These are phyloP conservation scores for Passer domesticus DNA, from an alignment of 2,113 vertebrate species.

Conservation along the genomic window DNA sequence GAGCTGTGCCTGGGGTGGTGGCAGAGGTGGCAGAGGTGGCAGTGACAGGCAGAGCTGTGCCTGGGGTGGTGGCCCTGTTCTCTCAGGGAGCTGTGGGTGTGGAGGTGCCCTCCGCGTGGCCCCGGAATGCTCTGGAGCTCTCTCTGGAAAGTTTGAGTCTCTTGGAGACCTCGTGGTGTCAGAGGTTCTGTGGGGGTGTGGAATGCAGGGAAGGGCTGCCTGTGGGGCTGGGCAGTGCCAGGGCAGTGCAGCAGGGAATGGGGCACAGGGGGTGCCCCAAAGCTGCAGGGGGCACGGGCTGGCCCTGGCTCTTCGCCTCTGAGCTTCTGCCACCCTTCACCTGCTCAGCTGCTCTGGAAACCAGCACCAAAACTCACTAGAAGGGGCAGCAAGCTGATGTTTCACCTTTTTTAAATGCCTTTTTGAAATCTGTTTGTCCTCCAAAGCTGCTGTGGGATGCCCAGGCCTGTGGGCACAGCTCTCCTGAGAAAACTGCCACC, in stretches of 20 bases:
- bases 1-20: background rate
- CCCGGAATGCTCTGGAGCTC: background rate
- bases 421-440: background rate
- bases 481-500: background rate
- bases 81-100: background rate
- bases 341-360: background rate
- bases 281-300: background rate
- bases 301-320: accelerated
- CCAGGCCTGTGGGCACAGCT: background rate
- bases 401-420: background rate
- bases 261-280: background rate
- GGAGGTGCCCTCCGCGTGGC: background rate
- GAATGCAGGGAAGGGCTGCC: background rate
- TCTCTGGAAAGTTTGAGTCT: background rate
- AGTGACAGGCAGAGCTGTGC: background rate
- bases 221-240: background rate
- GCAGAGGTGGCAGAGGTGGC: too few relatives aligned
- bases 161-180: background rate
- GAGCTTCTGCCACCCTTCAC: background rate
- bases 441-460: background rate
- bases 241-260: background rate
- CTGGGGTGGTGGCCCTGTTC: background rate
- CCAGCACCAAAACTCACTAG: background rate
- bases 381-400: background rate
- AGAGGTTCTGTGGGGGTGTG: background rate